Percentiles rank a stretch among this genome's conserved stretches.
phyloP scores from a whole-genome alignment of 2,797 vertebrate genomes.

The Chiloscyllium punctatum region DNA sequence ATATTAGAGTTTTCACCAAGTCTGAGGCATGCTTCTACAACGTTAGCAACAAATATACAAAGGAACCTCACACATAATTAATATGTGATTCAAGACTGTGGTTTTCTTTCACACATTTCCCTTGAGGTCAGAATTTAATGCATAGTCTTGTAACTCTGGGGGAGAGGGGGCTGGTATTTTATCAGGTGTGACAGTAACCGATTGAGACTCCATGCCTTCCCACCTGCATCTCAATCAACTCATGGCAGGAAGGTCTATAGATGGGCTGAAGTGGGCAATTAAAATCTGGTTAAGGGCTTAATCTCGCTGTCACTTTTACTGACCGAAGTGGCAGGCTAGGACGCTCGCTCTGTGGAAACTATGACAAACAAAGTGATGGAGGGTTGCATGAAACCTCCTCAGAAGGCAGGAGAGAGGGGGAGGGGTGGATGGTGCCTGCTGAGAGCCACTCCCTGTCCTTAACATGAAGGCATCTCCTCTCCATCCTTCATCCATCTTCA shows the following conservation, averaged over 20 bases:
- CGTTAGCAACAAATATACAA: background rate
- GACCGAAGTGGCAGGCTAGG: no score
- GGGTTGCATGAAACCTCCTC: background rate
- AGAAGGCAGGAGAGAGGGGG: no score
- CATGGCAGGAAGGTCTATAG: background rate
- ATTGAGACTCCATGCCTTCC: background rate
- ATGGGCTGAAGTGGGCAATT: background rate
- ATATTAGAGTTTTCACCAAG: background rate
- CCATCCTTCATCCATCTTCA: background rate
- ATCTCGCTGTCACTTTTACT: background rate
- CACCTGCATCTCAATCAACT: background rate
- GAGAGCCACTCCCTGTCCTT: background rate
- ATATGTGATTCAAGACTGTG: background rate
- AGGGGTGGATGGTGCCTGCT: no score
- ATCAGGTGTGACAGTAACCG: background rate
- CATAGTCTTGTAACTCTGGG: background rate
- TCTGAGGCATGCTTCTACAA: background rate
- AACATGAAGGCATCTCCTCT: no score
- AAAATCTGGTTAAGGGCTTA: background rate
- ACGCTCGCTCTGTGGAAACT: background rate
- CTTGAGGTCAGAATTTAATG: background rate
- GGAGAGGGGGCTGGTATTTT: background rate
- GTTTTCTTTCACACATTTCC: background rate
- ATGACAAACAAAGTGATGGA: background rate
- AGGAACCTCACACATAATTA: slow-evolving; percentile 13